Percentiles rank a stretch among this genome's conserved stretches.
Evolutionary conservation across 2,113 vertebrate species (phyloP).

Genomic region (Gallinago undulata): DNA sequence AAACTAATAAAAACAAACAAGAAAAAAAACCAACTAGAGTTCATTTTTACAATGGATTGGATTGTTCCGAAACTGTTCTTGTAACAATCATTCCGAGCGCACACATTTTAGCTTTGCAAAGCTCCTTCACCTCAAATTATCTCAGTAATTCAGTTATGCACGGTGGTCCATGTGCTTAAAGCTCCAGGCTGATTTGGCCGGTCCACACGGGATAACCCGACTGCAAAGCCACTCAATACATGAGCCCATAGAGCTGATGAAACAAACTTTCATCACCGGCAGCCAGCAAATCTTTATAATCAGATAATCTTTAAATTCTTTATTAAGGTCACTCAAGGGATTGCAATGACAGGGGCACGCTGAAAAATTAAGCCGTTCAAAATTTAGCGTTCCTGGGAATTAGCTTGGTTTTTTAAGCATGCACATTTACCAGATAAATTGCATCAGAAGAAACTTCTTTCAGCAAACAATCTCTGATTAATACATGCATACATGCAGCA

Average conservation of each 20-base stretch:
- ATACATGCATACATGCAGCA: background rate
- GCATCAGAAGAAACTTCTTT: background rate
- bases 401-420: background rate
- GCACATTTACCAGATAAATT: background rate
- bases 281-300: constrained; percentile 27
- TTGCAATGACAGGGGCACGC: background rate
- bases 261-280: background rate
- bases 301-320: constrained; percentile 31
- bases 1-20: background rate
- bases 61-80: background rate
- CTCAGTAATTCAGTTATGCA: background rate
- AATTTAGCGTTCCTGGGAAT: background rate
- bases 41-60: background rate
- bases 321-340: constrained; percentile 6
- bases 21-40: background rate
- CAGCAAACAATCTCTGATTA: background rate
- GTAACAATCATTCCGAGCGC: background rate
- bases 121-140: background rate
- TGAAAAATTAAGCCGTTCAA: background rate
- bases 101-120: background rate
- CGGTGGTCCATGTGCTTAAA: background rate
- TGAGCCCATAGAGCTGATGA: constrained; percentile 5
- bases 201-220: background rate
- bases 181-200: constrained; percentile 7
- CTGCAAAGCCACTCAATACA: constrained; percentile 42